Evolutionary conservation across 1,140 invertebrate genomes (phyloP).

Genomic region (Euura saliciscinereae): DNA sequence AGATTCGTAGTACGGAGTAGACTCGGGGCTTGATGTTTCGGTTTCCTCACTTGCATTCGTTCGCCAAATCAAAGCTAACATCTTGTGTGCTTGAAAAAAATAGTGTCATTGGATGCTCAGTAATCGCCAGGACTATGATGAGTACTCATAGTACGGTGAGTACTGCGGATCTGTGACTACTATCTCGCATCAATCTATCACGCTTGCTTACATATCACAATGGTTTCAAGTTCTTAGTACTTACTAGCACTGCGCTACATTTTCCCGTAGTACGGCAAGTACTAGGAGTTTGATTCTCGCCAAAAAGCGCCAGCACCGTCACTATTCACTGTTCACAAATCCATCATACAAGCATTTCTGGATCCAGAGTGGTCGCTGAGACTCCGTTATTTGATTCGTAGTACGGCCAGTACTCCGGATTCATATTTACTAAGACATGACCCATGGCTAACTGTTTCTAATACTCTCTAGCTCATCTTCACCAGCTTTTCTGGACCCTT

Average conservation of each 20-base stretch:
- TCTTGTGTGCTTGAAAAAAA: neutral
- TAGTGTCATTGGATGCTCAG: neutral
- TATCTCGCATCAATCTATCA: too few species aligned
- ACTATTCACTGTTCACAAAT: too few species aligned
- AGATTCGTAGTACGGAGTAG: neutral
- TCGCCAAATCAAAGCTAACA: neutral
- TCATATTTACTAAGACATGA: constrained; percentile 24
- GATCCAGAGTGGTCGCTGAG: constrained; percentile 28
- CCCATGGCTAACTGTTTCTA: neutral
- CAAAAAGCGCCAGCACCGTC: too few species aligned
- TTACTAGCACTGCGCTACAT: too few species aligned
- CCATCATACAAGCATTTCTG: constrained; percentile 19
- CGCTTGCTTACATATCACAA: too few species aligned
- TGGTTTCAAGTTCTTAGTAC: too few species aligned
- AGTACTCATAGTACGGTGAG: constrained; percentile 37
- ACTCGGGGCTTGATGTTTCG: neutral
- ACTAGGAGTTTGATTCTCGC: too few species aligned
- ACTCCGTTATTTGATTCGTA: constrained; percentile 34
- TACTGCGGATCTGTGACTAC: constrained; percentile 21
- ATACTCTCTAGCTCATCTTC: neutral
- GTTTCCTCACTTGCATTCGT: neutral
- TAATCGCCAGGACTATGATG: neutral
- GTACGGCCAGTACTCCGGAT: constrained; percentile 37
- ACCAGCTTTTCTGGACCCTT: constrained; percentile 24
- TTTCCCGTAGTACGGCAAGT: too few species aligned